These are phyloP conservation scores for Poecilia latipinna DNA, from an alignment of 2,113 vertebrate species.

Conservation along the genomic window DNA sequence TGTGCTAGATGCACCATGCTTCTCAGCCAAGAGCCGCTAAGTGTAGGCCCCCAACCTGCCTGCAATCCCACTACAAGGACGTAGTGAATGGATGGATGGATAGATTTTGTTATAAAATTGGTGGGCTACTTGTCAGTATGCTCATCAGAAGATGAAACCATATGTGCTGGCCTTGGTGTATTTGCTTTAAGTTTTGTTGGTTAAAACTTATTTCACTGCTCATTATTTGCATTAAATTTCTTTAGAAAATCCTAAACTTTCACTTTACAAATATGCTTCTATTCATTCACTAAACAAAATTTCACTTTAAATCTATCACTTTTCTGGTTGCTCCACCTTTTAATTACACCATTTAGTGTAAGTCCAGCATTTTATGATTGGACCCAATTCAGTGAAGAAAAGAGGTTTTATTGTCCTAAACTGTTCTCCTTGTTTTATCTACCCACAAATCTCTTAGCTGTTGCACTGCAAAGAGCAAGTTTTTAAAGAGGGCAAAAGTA, in stretches of 20 bases:
- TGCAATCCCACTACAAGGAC: too few species aligned
- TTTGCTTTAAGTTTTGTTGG: neutral
- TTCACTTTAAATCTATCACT: constrained; percentile 18
- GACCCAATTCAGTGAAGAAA: constrained; percentile 37
- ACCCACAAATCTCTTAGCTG: constrained; percentile 51
- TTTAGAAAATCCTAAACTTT: neutral
- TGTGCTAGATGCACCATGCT: too few species aligned
- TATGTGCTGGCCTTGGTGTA: neutral
- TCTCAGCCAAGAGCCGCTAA: too few species aligned
- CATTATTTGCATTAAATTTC: neutral
- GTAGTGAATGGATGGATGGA: too few species aligned
- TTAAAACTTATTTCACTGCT: neutral
- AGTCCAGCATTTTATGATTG: constrained; percentile 22
- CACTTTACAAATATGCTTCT: neutral
- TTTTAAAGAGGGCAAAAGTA: constrained; percentile 71
- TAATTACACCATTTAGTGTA: constrained; percentile 25
- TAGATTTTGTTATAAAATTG: too few species aligned
- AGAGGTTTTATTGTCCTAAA: constrained; percentile 32
- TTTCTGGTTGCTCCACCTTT: constrained; percentile 12
- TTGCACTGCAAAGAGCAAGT: constrained; percentile 59
- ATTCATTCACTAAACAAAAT: constrained; percentile 18
- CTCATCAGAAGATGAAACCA: too few species aligned
- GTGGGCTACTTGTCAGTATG: too few species aligned
- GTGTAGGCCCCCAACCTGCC: too few species aligned
- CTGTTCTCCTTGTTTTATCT: constrained; percentile 48